phyloP scores from a whole-genome alignment of 2,888 invertebrate species.

The Cataglyphis altisquamis region DNA sequence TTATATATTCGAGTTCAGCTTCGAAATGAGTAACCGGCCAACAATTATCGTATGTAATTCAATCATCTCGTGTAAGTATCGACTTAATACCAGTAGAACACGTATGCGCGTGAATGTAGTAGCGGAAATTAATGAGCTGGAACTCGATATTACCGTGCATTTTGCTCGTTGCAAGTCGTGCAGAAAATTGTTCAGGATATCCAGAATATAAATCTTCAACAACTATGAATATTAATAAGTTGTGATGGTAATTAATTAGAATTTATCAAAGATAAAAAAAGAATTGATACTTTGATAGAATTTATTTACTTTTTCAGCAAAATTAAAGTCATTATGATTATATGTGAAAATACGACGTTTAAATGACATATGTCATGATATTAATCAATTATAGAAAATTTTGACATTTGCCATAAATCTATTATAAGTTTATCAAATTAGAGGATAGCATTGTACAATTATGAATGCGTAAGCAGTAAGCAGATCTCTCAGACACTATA shows the following conservation, averaged over 20 bases:
- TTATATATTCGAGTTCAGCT: slow-evolving; percentile 35
- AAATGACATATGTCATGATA: neutral
- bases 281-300: neutral
- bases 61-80: slow-evolving; percentile 33
- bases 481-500: neutral
- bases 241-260: neutral
- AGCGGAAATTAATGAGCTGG: slow-evolving; percentile 17
- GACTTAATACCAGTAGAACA: slow-evolving; percentile 34
- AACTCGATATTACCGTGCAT: slow-evolving; percentile 24
- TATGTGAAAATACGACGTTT: neutral
- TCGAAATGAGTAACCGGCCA: slow-evolving; percentile 13
- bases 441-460: neutral
- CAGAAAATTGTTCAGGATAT: neutral
- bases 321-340: neutral
- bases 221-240: neutral
- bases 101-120: neutral
- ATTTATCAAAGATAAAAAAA: neutral
- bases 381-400: neutral
- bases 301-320: neutral
- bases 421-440: no score
- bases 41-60: slow-evolving; percentile 49
- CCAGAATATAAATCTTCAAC: neutral
- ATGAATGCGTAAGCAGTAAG: neutral
- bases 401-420: neutral
- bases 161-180: slow-evolving; percentile 1